These are phyloP conservation scores for Andrena trimmerana DNA, from an alignment of 2,888 invertebrate species.

Conservation along the genomic window DNA sequence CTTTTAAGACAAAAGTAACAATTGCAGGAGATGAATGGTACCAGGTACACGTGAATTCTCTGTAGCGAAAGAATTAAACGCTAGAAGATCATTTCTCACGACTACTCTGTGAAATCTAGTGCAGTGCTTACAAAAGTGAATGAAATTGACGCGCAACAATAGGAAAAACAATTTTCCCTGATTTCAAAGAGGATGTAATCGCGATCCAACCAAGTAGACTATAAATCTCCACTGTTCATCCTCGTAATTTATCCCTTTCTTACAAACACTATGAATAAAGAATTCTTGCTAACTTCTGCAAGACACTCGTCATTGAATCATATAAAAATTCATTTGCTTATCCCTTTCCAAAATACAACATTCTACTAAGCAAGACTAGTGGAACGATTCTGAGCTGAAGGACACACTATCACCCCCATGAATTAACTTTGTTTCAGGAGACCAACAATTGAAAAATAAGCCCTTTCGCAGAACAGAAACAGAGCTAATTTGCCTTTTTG, in stretches of 20 bases:
- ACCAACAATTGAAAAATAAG: constrained; percentile 4
- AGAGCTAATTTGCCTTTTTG: constrained; percentile 1
- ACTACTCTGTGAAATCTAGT: constrained; percentile 4
- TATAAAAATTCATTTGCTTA: not conserved
- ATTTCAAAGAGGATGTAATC: constrained; percentile 15
- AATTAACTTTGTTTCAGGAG: not conserved
- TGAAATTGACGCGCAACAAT: constrained; percentile 32
- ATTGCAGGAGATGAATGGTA: not conserved
- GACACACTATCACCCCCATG: not conserved
- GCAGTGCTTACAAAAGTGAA: not conserved
- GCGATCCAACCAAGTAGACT: not conserved
- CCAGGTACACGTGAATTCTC: not conserved
- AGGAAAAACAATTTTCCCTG: constrained; percentile 26
- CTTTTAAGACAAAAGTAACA: not conserved
- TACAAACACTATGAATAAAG: constrained; percentile 5
- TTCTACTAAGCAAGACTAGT: not conserved
- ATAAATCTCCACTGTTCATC: constrained; percentile 15
- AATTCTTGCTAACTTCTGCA: not conserved
- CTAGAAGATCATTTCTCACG: not conserved
- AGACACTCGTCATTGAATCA: not conserved
- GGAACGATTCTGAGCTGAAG: not conserved
- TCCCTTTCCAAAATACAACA: not conserved
- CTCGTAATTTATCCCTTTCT: constrained; percentile 4
- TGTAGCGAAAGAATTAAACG: not conserved
- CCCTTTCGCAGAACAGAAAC: not conserved